Evolutionary conservation across 2,797 vertebrate species (phyloP), one percentile per base, ranked within the genome.

Genomic region (Sciaenops ocellatus): DNA sequence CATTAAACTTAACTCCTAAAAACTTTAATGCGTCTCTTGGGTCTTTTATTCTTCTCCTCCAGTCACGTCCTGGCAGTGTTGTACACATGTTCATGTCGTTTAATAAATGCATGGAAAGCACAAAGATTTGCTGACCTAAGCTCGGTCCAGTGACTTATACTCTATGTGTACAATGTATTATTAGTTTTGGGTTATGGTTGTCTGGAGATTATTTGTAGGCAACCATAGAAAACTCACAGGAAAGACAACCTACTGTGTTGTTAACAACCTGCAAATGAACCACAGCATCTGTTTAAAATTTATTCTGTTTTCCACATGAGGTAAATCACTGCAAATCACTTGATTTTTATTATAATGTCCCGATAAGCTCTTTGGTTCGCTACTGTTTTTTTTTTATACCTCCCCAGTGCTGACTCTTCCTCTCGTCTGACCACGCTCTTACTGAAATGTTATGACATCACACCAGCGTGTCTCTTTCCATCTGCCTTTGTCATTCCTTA

Each of bases 1-100:
- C 79, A 92, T 91, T 94, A 93, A 94, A 94, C 66, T 69, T 90
- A 67, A 86, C 80, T 90, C 85, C 76, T 90, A 78, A 65, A 87
- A 89, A 87, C 78, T 30, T 85, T 30, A 52, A 82, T 67, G 79
- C 72, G 85, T 44, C 71, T 88, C 77, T 59, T 6, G 47, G 62
- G 76, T 88, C 74, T 85, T 84, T 80, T 80, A 52, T 84, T 85
- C 41, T 34, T 68, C 38, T 26, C 57, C 16, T 66, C 38, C 10
- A 41, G 44, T 22, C 61, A 60, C 67, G 47, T 18, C 38, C 30
- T 54, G 64, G 62, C 51, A 15, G 51, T 7, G n/a, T 47, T 48
- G 12, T n/a, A 59, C 54, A 89, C 68, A 68, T 85, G 59, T 38
- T 80, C n/a, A 16, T 69, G 64, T 80, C 26, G 9, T 78, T 82